Evolutionary conservation across 2,797 vertebrate genomes (phyloP).

Genomic region (Lophius americanus): DNA sequence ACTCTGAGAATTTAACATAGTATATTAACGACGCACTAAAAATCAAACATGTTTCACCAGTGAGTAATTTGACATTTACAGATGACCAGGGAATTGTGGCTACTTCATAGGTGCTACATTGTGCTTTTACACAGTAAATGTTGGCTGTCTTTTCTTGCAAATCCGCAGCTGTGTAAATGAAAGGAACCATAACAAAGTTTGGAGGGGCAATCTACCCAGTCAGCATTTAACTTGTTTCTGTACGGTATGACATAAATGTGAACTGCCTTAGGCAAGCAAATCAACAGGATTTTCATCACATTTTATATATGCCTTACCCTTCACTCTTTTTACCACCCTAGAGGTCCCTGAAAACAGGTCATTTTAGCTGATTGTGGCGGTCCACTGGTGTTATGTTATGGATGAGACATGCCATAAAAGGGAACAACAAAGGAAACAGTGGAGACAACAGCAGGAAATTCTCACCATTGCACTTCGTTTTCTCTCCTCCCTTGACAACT

Average conservation of each 20-base stretch:
- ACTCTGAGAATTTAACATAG: too few relatives aligned
- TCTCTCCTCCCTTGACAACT: conserved; percentile 17
- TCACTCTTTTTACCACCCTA: conserved; percentile 13
- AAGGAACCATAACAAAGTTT: conserved; percentile 51
- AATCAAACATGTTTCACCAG: conserved; percentile 38
- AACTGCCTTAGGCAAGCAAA: conserved; percentile 34
- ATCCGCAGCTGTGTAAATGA: conserved; percentile 70
- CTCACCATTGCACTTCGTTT: conserved; percentile 45
- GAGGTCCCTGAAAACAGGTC: conserved; percentile 10
- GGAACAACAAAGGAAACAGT: conserved; percentile 47
- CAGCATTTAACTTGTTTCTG: conserved; percentile 46
- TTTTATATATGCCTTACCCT: conserved; percentile 58
- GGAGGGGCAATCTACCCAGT: conserved; percentile 29
- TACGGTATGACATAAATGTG: conserved; percentile 32
- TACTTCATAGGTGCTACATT: conserved; percentile 57
- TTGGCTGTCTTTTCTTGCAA: conserved; percentile 65
- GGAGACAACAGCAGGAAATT: conserved; percentile 62
- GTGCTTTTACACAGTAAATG: conserved; percentile 59
- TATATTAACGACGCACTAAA: too few relatives aligned
- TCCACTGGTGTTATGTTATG: conserved; percentile 6
- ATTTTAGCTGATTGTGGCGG: conserved; percentile 24
- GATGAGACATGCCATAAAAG: conserved; percentile 30
- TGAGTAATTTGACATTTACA: conserved; percentile 63
- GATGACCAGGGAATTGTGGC: conserved; percentile 46
- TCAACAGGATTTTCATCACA: conserved; percentile 42